Percentiles rank a stretch among this genome's conserved stretches.
phyloP scores from a whole-genome alignment of 2,113 vertebrate genomes.

The Chlamydotis undulata region DNA sequence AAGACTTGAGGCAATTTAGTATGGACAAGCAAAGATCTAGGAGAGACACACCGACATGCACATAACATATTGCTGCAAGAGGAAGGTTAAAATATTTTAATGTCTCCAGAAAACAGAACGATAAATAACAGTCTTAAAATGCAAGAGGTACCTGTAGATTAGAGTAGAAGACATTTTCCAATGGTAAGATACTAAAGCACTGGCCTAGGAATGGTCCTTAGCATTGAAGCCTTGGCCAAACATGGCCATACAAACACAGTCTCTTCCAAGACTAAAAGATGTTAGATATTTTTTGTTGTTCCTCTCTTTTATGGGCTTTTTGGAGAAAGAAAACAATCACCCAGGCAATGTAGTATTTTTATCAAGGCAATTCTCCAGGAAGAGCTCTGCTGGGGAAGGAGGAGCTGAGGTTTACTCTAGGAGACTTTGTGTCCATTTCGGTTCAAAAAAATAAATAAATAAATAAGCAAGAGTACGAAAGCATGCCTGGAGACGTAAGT shows the following conservation, averaged over 20 bases:
- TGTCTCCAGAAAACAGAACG: background rate
- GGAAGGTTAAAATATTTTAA: background rate
- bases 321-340: background rate
- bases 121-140: background rate
- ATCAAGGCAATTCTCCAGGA: background rate
- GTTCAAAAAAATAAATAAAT: background rate
- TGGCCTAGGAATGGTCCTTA: background rate
- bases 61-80: background rate
- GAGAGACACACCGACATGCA: background rate
- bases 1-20: background rate
- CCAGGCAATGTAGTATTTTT: background rate
- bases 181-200: background rate
- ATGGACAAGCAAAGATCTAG: background rate
- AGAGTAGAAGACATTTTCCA: background rate
- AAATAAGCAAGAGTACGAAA: background rate
- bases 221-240: background rate
- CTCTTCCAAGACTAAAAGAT: background rate
- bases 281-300: background rate
- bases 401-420: background rate
- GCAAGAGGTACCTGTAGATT: background rate
- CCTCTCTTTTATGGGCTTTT: background rate
- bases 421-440: background rate
- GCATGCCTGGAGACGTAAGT: background rate
- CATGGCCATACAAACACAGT: background rate
- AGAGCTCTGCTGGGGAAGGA: background rate